Base-by-base conservation (phyloP, 2,888 invertebrate species). In the Himalopsyche tibetana region DNA sequence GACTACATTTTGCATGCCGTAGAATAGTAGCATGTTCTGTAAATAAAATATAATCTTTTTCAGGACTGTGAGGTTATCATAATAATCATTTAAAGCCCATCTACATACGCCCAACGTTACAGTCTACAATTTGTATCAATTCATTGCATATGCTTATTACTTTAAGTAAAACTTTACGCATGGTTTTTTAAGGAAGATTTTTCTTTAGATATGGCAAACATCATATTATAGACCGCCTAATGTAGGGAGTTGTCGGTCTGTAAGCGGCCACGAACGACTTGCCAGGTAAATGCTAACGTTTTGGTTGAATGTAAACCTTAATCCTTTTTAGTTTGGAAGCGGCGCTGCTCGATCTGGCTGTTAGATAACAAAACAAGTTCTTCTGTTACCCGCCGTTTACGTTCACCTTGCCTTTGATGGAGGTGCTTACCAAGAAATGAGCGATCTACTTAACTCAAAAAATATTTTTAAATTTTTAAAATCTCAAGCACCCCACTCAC, bases 361-460 rank as follows among this genome's bases (percentile, higher is more conserved):
- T 85, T 82, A 85, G 85, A 85, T 85, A 85, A 85, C 85, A 74
- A 85, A 85, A 85, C 85, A 55, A 85, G 85, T 85, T 85, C 63
- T 85, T 82, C 74, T 63, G 63, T 63, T 63, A 63, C 82, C 55
- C 85, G 85, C 79, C 85, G 85, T 85, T 85, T 85, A 82, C 85
- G 63, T 45, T 84, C 82, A 85, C 85, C 69, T 79, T 74, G 40
- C 19, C 82, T 85, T 82, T 51, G 45, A 82, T 79, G n/a, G 74
- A n/a, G 42, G 51, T 83, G n/a, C 55, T 55, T 17, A 17, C 80
- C 80, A 38, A 80, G 19, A 80, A 28, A 36, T 28, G 42, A 45
- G 80, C n/a, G 80, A 42, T 80, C 11, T 15, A 51, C 51, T 51
- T 4, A 51, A 51, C 51, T 15, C 4, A 51, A 51, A 51, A 51